Evolutionary conservation across 2,888 invertebrate species (phyloP), one percentile per base, ranked within the genome.

Genomic region (Periphyllus acericola): DNA sequence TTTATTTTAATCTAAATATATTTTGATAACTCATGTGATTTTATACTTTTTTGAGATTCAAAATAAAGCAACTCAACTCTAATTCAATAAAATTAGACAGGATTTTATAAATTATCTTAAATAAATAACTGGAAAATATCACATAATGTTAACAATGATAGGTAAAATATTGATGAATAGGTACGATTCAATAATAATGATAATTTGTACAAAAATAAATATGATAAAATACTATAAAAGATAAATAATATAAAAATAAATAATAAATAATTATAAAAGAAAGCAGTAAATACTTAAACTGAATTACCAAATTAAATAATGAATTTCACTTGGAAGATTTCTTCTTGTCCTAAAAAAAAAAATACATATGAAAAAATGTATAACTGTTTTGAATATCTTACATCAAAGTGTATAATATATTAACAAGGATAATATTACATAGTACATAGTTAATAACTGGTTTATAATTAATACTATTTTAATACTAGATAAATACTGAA

Each of bases 91-190:
- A 46, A 60, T 60, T 8, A 25, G 21, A 60, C 25, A 60, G 1
- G 60, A 2, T 60, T 21, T 60, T 60, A 60, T 11, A 74, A 32
- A 74, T 74, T 36, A 74, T 74, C 36, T 11, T 71, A 79, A 60
- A 46, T 11, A 78, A 34, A 72, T 83, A 17, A 55, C 6, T 82
- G n/a, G 25, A 55, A 80, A 71, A 79, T 80, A 86, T 86, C 86
- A 87, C 86, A 87, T 32, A 81, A 76, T 46, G 72, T 80, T 80
- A 40, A 87, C 55, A 46, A 34, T 78, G 68, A 85, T 81, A 80
- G 74, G 80, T 80, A 76, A 66, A 36, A 66, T n/a, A 36, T n/a
- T 40, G 68, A 40, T 68, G 68, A 81, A 81, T 60, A 81, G 0
- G 9, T 74, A 25, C 21, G 36, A 34, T 46, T 46, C 46, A 11